phyloP scores from a whole-genome alignment of 2,113 vertebrate species.

The Colius striatus region DNA sequence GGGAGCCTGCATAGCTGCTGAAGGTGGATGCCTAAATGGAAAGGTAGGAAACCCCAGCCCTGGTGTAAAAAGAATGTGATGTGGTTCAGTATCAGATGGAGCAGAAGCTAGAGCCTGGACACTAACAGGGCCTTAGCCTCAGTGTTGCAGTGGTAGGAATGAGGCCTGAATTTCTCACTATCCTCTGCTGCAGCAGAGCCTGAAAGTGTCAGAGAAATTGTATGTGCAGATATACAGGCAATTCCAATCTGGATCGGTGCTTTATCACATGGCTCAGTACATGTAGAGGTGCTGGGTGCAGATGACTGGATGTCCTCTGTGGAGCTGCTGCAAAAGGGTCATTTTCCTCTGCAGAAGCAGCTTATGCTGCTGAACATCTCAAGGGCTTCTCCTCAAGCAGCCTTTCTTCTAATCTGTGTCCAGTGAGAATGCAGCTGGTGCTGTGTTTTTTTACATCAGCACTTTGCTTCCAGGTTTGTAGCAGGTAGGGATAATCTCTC shows the following conservation, averaged over 20 bases:
- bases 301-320: background rate
- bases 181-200: background rate
- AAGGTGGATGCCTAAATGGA: background rate
- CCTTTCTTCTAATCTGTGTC: background rate
- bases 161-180: background rate
- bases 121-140: background rate
- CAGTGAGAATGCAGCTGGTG: background rate
- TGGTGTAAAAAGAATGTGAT: background rate
- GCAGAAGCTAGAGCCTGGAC: background rate
- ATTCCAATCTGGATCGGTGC: background rate
- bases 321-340: background rate
- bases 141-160: background rate
- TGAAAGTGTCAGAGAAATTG: background rate
- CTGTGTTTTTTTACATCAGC: background rate
- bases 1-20: background rate
- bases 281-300: background rate
- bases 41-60: background rate
- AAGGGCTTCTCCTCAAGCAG: background rate
- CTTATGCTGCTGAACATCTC: background rate
- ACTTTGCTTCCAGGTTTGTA: background rate
- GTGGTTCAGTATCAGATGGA: background rate
- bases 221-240: background rate
- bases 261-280: background rate
- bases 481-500: conserved; percentile 16
- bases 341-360: background rate